A percentile compares a stretch with the other conserved stretches of the same genome.
Conservation (phyloP, 2,888 invertebrate species). For the Cenopis cana region DNA sequence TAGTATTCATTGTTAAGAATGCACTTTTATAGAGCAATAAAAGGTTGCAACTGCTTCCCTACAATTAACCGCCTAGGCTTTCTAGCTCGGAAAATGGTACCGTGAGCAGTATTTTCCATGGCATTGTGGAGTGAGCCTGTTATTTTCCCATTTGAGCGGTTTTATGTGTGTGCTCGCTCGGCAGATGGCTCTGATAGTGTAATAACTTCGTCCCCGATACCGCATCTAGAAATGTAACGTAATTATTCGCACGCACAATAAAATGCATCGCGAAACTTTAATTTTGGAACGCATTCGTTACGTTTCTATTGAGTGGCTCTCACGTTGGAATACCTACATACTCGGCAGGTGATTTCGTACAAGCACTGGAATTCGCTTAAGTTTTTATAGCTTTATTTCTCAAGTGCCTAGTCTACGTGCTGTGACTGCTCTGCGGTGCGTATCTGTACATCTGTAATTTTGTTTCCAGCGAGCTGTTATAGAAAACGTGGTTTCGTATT, state of each 20-base stretch:
- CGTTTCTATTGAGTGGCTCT: slow-evolving; percentile 37
- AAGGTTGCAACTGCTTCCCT: slow-evolving; percentile 60
- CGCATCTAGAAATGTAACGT: slow-evolving; percentile 78
- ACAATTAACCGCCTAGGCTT: slow-evolving; percentile 69
- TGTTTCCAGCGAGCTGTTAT: slow-evolving; percentile 37
- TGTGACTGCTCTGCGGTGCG: slow-evolving; percentile 44
- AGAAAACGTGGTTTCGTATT: slow-evolving; percentile 43
- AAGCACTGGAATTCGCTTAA: slow-evolving; percentile 21
- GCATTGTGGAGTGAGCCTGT: slow-evolving; percentile 80
- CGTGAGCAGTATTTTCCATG: slow-evolving; percentile 73
- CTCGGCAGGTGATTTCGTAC: slow-evolving; percentile 11
- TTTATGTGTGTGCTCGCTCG: slow-evolving; percentile 75
- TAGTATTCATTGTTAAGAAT: slow-evolving; percentile 50
- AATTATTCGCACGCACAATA: slow-evolving; percentile 80
- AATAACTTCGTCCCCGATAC: slow-evolving; percentile 66
- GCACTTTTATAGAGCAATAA: slow-evolving; percentile 54
- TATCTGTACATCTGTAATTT: slow-evolving; percentile 43
- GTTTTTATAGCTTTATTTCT: slow-evolving; percentile 46
- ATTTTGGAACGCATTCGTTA: slow-evolving; percentile 43
- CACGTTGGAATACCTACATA: slow-evolving; percentile 20
- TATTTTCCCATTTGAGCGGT: slow-evolving; percentile 83
- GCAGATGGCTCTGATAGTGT: slow-evolving; percentile 76
- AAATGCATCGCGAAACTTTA: slow-evolving; percentile 54
- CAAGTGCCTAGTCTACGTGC: slow-evolving; percentile 48
- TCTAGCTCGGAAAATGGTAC: slow-evolving; percentile 73